Evolutionary conservation across 2,113 vertebrate species (phyloP), one percentile per base, ranked within the genome.

Genomic region (Cacatua alba): DNA sequence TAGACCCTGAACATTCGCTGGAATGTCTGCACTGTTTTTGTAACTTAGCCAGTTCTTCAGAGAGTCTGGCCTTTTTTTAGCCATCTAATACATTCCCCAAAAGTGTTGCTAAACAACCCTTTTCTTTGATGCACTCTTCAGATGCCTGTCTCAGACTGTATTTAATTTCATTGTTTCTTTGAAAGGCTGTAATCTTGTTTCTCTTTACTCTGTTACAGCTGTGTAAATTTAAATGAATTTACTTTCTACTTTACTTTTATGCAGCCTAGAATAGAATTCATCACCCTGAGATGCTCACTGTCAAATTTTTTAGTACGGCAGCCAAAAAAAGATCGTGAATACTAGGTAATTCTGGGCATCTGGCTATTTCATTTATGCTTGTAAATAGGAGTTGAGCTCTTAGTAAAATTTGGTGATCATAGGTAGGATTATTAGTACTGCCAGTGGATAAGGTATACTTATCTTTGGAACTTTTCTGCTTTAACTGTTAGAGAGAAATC

Each of bases 31-130:
- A 17, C 29, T 69, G 49, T 33, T 82, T 95, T 78, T 91, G 67
- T 88, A 74, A 70, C 24, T 74, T 71, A 71, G 74, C 10, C 67
- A 76, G 6, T 24, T 62, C 87, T 88, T 93, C 71, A 79, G 16
- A 55, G 19, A 48, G 31, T 29, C 51, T 79, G 64, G n/a, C 70
- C 51, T 95, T 90, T 65, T 88, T 90, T 87, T n/a, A 82, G 65
- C 57, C 13, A 44, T 35, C 51, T 72, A 75, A 87, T 55, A 75
- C 82, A 91, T 96, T 82, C 70, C 33, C 21, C 52, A 79, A 72
- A 89, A 76, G 31, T 79, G 81, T 95, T 96, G 94, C 94, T 96
- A 92, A 96, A 97, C 88, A 94, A 94, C 79, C 16, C 10, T 31
- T 82, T 91, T 76, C 77, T 87, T 74, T 79, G 52, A 69, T 65